Percentiles rank a stretch among this genome's conserved stretches.
phyloP scores from a whole-genome alignment of 2,888 invertebrate species.

The Neocrepidodera transversa region DNA sequence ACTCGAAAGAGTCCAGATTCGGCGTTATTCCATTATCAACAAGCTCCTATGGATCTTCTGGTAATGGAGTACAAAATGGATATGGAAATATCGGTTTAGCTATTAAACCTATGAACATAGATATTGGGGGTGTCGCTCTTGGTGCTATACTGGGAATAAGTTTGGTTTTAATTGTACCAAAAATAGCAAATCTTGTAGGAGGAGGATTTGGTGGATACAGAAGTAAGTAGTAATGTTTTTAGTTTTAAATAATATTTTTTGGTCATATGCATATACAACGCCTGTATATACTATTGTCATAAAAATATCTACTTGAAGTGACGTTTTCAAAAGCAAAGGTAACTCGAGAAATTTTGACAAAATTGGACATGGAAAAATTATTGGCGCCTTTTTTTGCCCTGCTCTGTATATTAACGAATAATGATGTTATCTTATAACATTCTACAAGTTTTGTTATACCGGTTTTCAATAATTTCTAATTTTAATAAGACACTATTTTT shows the following conservation, averaged over 20 bases:
- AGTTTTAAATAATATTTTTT: not conserved
- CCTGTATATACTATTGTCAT: too few relatives aligned
- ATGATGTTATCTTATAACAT: too few relatives aligned
- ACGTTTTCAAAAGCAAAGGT: too few relatives aligned
- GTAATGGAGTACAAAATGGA: conserved; percentile 54
- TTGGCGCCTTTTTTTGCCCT: too few relatives aligned
- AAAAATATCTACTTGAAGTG: too few relatives aligned
- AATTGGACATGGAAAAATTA: too few relatives aligned
- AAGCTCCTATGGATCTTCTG: conserved; percentile 64
- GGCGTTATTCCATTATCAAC: conserved; percentile 57
- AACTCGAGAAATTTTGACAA: too few relatives aligned
- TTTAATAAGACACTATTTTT: too few relatives aligned
- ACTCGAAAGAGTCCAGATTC: conserved; percentile 58
- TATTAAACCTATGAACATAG: conserved; percentile 79
- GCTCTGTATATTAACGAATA: too few relatives aligned
- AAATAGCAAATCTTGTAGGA: conserved; percentile 75
- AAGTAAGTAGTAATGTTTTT: conserved; percentile 63
- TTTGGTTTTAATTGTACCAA: conserved; percentile 80
- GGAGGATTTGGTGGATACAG: conserved; percentile 72
- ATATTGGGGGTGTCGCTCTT: conserved; percentile 80
- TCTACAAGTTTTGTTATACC: too few relatives aligned
- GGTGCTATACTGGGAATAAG: conserved; percentile 84
- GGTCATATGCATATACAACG: too few relatives aligned
- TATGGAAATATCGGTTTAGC: conserved; percentile 59
- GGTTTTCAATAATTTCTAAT: too few relatives aligned